A percentile compares a stretch with the other conserved stretches of the same genome.
Evolutionary conservation across 2,888 invertebrate species (phyloP).

Genomic region (Tinea trinotella): DNA sequence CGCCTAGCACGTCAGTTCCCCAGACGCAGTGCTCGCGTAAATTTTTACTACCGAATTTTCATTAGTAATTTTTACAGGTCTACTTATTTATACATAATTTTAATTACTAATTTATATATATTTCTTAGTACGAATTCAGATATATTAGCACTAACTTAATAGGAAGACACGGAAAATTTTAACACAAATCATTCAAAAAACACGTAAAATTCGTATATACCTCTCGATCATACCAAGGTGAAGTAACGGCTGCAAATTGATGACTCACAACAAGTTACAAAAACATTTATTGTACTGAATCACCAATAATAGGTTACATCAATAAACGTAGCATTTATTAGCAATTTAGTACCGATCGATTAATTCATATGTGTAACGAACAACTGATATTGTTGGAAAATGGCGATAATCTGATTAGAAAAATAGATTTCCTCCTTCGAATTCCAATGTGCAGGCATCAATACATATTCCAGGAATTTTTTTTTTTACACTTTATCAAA

Average conservation of each 20-base stretch:
- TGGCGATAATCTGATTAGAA: background rate
- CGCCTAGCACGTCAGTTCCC: too few species aligned
- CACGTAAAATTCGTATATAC: background rate
- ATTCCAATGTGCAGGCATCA: too few species aligned
- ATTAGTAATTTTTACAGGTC: too few species aligned
- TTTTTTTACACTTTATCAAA: too few species aligned
- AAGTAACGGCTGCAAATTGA: conserved; percentile 1
- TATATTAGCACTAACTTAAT: background rate
- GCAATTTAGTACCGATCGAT: background rate
- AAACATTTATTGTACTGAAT: conserved; percentile 6
- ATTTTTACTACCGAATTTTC: too few species aligned
- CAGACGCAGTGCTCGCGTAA: too few species aligned
- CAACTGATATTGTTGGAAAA: background rate
- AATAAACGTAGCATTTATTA: background rate
- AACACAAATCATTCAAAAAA: background rate
- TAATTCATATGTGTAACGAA: background rate
- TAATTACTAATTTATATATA: too few species aligned
- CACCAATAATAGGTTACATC: background rate
- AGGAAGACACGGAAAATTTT: background rate
- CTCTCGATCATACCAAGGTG: background rate
- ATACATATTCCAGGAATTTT: too few species aligned
- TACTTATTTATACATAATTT: too few species aligned
- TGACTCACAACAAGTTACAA: conserved; percentile 7
- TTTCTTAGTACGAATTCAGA: too few species aligned
- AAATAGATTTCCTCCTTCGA: background rate